These are phyloP conservation scores for Cuculus canorus DNA, from an alignment of 2,797 vertebrate genomes.

Conservation along the genomic window DNA sequence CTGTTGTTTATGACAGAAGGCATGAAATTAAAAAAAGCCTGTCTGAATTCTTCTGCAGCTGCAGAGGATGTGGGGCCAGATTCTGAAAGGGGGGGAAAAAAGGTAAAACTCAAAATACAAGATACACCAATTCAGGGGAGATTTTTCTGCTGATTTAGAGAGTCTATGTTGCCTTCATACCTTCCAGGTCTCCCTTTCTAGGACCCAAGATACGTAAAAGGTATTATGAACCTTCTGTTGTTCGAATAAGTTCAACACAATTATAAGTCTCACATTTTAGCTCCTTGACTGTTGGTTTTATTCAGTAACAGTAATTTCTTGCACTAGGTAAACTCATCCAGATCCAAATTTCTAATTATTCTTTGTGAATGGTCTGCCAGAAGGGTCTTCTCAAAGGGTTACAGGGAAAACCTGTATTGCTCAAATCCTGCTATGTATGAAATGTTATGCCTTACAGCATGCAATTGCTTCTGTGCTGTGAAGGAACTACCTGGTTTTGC, in stretches of 20 bases:
- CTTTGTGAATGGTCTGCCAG: neutral
- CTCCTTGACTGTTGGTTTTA: neutral
- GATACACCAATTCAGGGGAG: neutral
- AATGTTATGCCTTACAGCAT: accelerated
- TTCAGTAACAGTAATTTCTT: neutral
- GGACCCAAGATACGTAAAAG: neutral
- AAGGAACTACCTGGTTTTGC: neutral
- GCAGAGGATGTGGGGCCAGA: conserved; percentile 51
- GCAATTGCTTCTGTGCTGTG: neutral
- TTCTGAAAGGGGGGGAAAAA: neutral
- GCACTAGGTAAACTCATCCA: neutral
- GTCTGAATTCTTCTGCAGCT: conserved; percentile 34
- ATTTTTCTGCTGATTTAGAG: neutral
- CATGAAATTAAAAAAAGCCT: neutral
- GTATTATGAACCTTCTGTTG: neutral
- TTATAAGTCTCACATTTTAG: neutral
- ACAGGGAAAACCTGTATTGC: neutral
- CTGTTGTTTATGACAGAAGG: neutral
- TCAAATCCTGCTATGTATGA: neutral
- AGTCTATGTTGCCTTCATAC: neutral
- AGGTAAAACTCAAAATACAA: neutral
- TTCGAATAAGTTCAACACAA: neutral
- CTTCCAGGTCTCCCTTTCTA: neutral
- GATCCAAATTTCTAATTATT: neutral
- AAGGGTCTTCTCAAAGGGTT: neutral